These are phyloP conservation scores for Heliconius ethilla DNA, from an alignment of 2,888 invertebrate species.

Conservation along the genomic window DNA sequence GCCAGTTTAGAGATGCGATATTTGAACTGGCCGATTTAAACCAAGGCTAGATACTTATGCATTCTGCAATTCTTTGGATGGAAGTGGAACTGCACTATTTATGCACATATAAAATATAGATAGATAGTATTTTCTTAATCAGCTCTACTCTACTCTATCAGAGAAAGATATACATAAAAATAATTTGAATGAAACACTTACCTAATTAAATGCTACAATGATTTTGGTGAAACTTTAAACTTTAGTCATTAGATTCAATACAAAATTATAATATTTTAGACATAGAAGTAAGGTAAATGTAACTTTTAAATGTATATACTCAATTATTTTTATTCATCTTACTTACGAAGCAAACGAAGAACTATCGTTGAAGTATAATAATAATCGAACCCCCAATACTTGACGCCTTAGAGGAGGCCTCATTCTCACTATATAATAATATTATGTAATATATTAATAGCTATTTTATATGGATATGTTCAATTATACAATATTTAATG, in stretches of 20 bases:
- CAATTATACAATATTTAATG: not conserved
- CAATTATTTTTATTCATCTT: not conserved
- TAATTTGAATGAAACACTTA: not conserved
- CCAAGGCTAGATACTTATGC: conserved; percentile 54
- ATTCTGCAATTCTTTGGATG: conserved; percentile 47
- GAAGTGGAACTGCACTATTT: conserved; percentile 21
- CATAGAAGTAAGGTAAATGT: not conserved
- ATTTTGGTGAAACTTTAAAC: not conserved
- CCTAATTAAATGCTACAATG: not conserved
- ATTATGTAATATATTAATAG: not conserved
- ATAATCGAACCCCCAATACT: not conserved
- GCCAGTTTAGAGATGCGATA: conserved; percentile 49
- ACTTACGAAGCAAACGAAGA: not conserved
- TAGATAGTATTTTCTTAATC: not conserved
- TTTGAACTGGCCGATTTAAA: conserved; percentile 54
- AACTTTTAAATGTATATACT: not conserved
- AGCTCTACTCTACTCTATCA: not conserved
- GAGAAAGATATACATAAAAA: not conserved
- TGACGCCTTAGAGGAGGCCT: not conserved
- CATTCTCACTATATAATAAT: not conserved
- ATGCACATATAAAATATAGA: not conserved
- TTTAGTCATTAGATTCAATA: not conserved
- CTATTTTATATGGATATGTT: not conserved
- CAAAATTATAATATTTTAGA: not conserved
- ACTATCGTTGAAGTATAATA: not conserved